Percentiles rank a stretch among this genome's conserved stretches.
phyloP scores from a whole-genome alignment of 2,888 invertebrate species.

The Hypercompe scribonia region DNA sequence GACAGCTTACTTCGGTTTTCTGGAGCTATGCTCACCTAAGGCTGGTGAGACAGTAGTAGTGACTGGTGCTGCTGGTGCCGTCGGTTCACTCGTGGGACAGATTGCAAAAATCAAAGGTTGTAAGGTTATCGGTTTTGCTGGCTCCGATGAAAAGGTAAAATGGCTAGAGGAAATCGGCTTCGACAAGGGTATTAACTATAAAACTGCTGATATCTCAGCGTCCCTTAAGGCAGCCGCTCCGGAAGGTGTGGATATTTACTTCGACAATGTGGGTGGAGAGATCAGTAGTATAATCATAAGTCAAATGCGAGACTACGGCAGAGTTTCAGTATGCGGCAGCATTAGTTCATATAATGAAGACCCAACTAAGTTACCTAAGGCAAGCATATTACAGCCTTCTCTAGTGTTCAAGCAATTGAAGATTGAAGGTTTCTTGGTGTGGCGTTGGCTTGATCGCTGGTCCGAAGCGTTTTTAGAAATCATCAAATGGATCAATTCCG shows the following conservation, averaged over 20 bases:
- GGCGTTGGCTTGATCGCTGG: conserved; percentile 84
- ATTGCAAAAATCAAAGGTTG: conserved; percentile 90
- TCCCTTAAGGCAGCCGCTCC: conserved; percentile 84
- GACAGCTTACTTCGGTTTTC: conserved; percentile 91
- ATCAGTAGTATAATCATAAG: conserved; percentile 84
- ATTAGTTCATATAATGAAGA: conserved; percentile 23
- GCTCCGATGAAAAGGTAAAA: conserved; percentile 89
- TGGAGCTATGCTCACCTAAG: not conserved
- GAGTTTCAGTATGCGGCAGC: conserved; percentile 79
- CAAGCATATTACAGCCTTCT: conserved; percentile 77
- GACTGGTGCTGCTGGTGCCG: conserved; percentile 91
- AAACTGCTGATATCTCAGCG: conserved; percentile 83
- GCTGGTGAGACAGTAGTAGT: conserved; percentile 1
- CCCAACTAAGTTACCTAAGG: conserved; percentile 20
- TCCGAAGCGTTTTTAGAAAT: conserved; percentile 86
- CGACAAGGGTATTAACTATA: conserved; percentile 91
- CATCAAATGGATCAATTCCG: conserved; percentile 86
- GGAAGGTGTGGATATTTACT: conserved; percentile 89
- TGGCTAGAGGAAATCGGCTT: conserved; percentile 90
- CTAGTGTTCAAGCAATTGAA: conserved; percentile 86
- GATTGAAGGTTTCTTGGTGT: conserved; percentile 87
- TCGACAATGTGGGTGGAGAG: conserved; percentile 91
- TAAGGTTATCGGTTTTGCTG: conserved; percentile 89
- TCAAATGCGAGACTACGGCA: conserved; percentile 86
- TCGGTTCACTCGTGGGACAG: conserved; percentile 91